Percentiles rank a stretch among this genome's conserved stretches.
Evolutionary conservation across 2,888 invertebrate genomes (phyloP).

Genomic region (Strigamia crassipes): DNA sequence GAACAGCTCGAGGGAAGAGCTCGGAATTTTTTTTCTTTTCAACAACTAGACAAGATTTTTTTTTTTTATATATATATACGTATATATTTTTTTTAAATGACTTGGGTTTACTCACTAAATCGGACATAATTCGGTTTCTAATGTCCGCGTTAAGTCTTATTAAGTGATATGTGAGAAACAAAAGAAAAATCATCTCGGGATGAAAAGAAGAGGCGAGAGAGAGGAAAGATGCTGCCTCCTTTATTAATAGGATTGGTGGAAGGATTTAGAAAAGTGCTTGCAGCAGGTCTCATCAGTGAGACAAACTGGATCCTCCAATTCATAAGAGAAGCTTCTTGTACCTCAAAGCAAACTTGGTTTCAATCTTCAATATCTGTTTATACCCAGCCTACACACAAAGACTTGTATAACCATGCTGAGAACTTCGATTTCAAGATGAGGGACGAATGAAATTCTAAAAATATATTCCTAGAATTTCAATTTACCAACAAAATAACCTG

Average conservation of each 20-base stretch:
- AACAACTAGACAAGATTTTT: background rate
- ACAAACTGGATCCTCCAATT: constrained; percentile 21
- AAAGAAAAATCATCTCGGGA: background rate
- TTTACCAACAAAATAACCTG: too few relatives aligned
- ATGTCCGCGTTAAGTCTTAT: background rate
- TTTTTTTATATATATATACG: background rate
- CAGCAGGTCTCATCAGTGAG: constrained; percentile 21
- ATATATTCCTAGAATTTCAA: too few relatives aligned
- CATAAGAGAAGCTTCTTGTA: background rate
- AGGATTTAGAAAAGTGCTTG: constrained; percentile 10
- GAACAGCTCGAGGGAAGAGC: constrained; percentile 21
- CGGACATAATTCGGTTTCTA: background rate
- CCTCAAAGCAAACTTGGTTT: background rate
- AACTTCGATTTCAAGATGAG: background rate
- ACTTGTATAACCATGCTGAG: background rate
- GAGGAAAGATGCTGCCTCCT: background rate
- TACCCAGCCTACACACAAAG: background rate
- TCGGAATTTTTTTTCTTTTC: background rate
- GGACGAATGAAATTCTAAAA: background rate
- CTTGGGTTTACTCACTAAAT: background rate
- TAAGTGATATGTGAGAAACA: background rate
- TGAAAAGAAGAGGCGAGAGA: background rate
- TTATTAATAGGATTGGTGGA: constrained; percentile 21
- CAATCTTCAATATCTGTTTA: constrained; percentile 21
- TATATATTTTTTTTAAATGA: background rate